Evolutionary conservation across 2,797 vertebrate genomes (phyloP).

Genomic region (Lagorchestes hirsutus): DNA sequence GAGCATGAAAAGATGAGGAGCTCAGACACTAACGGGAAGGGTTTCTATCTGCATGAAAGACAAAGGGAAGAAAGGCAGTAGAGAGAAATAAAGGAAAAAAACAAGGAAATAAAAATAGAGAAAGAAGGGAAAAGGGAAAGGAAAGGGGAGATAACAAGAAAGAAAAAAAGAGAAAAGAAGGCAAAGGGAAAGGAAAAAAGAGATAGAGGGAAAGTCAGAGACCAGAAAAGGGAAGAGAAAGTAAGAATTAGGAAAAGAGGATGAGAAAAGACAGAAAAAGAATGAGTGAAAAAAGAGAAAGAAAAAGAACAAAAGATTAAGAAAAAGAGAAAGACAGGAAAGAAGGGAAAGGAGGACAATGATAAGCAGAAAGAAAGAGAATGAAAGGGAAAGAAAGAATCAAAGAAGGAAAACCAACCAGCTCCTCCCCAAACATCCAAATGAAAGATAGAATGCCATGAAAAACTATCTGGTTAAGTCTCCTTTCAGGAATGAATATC

Average conservation of each 20-base stretch:
- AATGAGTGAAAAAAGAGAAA: not conserved
- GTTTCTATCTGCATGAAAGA: not conserved
- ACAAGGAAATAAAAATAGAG: not conserved
- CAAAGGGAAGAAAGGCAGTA: not conserved
- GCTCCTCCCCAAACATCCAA: not conserved
- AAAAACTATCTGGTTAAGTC: conserved; percentile 66
- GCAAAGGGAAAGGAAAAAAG: not conserved
- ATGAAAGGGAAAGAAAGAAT: not conserved
- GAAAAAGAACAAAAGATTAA: not conserved
- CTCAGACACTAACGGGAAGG: conserved; percentile 30
- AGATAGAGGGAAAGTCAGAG: not conserved
- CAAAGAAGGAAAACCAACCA: not conserved
- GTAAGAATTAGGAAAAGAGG: not conserved
- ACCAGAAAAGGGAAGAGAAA: not conserved
- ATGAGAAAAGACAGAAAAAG: not conserved
- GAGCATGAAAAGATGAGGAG: conserved; percentile 17
- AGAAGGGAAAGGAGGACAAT: not conserved
- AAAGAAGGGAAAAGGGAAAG: not conserved
- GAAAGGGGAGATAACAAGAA: not conserved
- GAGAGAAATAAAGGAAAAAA: not conserved
- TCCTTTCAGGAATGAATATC: conserved; percentile 67
- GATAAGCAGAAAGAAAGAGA: not conserved
- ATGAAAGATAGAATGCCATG: conserved; percentile 50
- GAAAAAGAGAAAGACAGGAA: not conserved
- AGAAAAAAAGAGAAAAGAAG: not conserved